These are phyloP conservation scores for Coleophora flavipennella DNA, from an alignment of 2,888 invertebrate genomes.

Conservation along the genomic window DNA sequence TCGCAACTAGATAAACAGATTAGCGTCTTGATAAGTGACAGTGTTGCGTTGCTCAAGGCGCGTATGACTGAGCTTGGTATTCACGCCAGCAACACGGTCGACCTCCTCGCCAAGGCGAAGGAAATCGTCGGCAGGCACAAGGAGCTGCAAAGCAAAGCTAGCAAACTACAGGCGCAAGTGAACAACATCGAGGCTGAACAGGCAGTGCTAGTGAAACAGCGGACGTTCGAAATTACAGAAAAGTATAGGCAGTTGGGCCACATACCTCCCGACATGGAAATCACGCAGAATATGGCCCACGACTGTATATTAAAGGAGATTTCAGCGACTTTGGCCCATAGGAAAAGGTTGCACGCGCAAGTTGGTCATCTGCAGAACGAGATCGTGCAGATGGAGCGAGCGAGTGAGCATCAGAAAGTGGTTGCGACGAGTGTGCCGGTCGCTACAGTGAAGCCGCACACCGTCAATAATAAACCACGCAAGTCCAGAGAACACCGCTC, in stretches of 20 bases:
- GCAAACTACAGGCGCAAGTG: constrained; percentile 86
- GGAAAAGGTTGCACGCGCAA: constrained; percentile 88
- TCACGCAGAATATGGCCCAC: constrained; percentile 80
- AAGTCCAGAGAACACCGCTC: constrained; percentile 81
- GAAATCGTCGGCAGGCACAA: constrained; percentile 95
- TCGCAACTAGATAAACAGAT: constrained; percentile 96
- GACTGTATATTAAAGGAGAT: constrained; percentile 91
- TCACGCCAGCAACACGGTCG: constrained; percentile 87
- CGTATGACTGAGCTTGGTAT: constrained; percentile 94
- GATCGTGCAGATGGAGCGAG: constrained; percentile 81
- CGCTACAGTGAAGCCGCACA: constrained; percentile 58
- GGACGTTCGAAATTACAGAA: constrained; percentile 83
- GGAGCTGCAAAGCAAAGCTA: constrained; percentile 91
- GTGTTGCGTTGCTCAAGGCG: constrained; percentile 88
- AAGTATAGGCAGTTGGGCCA: constrained; percentile 75
- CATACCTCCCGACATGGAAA: constrained; percentile 68
- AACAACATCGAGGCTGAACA: constrained; percentile 83
- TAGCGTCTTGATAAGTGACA: constrained; percentile 91
- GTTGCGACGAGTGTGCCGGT: constrained; percentile 45
- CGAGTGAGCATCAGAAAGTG: constrained; percentile 76
- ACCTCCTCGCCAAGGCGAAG: constrained; percentile 88
- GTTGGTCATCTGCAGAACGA: constrained; percentile 85
- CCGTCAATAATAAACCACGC: constrained; percentile 49
- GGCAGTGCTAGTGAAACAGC: constrained; percentile 77
- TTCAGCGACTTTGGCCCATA: constrained; percentile 84